Percentiles rank a stretch among this genome's conserved stretches.
Evolutionary conservation across 2,113 vertebrate genomes (phyloP).

Genomic region (Odontesthes bonariensis): DNA sequence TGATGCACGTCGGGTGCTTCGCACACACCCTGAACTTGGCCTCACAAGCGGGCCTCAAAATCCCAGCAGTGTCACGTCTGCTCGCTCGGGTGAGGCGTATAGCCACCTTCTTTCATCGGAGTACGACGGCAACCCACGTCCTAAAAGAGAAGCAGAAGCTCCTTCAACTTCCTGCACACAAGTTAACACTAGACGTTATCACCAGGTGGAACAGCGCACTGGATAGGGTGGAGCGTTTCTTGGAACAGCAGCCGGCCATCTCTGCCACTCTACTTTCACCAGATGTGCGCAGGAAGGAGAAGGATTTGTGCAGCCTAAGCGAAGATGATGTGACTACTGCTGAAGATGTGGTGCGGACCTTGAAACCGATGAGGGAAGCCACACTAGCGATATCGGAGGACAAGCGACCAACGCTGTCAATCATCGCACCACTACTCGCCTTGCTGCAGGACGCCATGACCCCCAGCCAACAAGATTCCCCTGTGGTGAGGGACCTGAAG

Average conservation of each 20-base stretch:
- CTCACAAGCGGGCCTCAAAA: too few relatives aligned
- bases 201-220: neutral
- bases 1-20: too few relatives aligned
- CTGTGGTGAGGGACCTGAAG: neutral
- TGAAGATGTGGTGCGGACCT: neutral
- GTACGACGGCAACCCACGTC: too few relatives aligned
- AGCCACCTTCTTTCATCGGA: neutral
- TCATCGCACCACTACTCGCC: neutral
- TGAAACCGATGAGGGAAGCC: neutral
- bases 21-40: too few relatives aligned
- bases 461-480: neutral
- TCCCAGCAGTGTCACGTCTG: too few relatives aligned
- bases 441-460: neutral
- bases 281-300: neutral
- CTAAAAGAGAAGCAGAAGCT: neutral
- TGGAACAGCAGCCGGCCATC: neutral
- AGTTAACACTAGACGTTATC: neutral
- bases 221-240: slow-evolving; percentile 1
- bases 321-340: neutral
- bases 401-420: neutral
- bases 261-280: neutral
- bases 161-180: neutral
- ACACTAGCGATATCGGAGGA: neutral
- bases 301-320: neutral
- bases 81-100: too few relatives aligned